These are phyloP conservation scores for Octodon degus DNA, from an alignment of 2,113 vertebrate genomes.

Conservation along the genomic window DNA sequence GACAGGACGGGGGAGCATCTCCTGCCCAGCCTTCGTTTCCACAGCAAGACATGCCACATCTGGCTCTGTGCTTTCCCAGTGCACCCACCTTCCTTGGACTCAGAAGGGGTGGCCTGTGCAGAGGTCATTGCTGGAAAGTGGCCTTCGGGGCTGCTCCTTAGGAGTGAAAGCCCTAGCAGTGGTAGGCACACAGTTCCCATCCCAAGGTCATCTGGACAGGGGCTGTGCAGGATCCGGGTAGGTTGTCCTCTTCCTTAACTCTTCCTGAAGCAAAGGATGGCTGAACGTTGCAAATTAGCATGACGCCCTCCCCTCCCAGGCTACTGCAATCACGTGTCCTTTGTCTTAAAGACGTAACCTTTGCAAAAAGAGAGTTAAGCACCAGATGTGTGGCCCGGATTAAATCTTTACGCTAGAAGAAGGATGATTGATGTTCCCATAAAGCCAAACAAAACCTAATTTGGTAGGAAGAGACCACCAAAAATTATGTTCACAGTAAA, in stretches of 20 bases:
- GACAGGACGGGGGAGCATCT: rapidly evolving
- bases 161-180: rapidly evolving
- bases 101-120: rapidly evolving
- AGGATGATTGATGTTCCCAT: constrained; percentile 69
- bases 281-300: not conserved
- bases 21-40: not conserved
- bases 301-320: not conserved
- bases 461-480: constrained; percentile 66
- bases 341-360: constrained; percentile 34
- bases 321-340: not conserved
- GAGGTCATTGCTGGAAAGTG: not conserved
- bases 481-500: constrained; percentile 72
- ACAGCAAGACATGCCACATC: rapidly evolving
- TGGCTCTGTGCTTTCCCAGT: rapidly evolving
- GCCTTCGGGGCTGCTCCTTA: too few species aligned
- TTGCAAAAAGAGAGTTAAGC: not conserved
- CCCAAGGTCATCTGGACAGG: rapidly evolving
- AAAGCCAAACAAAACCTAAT: constrained; percentile 77
- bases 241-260: rapidly evolving
- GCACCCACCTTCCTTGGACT: rapidly evolving
- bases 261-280: not conserved
- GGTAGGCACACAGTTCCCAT: rapidly evolving
- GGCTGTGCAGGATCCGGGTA: rapidly evolving
- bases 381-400: not conserved
- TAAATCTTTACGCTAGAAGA: constrained; percentile 43